Conservation (phyloP, 2,113 vertebrate genomes). For the Malurus elegans region DNA sequence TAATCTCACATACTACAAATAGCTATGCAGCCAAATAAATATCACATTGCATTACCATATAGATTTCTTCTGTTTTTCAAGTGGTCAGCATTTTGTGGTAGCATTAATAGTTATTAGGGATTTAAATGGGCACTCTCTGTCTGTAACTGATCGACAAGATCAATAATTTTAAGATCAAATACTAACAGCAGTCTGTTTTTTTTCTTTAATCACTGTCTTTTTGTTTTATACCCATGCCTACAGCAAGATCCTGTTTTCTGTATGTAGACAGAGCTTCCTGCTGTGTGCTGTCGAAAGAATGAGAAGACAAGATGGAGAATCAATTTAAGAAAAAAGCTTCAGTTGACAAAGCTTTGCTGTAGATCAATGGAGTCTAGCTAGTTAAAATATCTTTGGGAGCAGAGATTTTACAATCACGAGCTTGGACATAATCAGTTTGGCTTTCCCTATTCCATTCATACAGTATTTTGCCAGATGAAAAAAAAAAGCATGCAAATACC, state of each 20-base stretch:
- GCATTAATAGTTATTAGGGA: slow-evolving; percentile 56
- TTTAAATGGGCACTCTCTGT: slow-evolving; percentile 65
- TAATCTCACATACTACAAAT: not conserved
- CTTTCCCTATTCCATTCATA: not conserved
- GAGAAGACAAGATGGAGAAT: slow-evolving; percentile 80
- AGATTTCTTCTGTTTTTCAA: slow-evolving; percentile 51
- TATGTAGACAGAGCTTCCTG: slow-evolving; percentile 82
- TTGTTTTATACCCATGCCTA: slow-evolving; percentile 83
- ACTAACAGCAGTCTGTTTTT: slow-evolving; percentile 73
- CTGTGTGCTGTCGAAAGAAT: slow-evolving; percentile 84
- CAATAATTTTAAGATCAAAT: slow-evolving; percentile 82
- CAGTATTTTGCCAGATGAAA: slow-evolving; percentile 9
- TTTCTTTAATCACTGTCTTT: slow-evolving; percentile 77
- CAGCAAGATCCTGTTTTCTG: slow-evolving; percentile 83
- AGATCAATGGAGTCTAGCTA: slow-evolving; percentile 76
- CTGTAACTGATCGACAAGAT: slow-evolving; percentile 73
- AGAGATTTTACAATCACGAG: slow-evolving; percentile 50
- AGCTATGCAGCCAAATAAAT: not conserved
- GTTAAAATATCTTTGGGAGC: slow-evolving; percentile 70
- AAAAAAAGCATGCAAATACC: not conserved
- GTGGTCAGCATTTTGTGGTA: slow-evolving; percentile 24
- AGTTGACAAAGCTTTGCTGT: slow-evolving; percentile 76
- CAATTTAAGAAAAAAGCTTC: slow-evolving; percentile 77
- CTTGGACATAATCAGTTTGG: slow-evolving; percentile 27
- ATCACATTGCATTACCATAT: not conserved